Evolutionary conservation across 2,797 vertebrate species (phyloP).

Genomic region (Halcyon leucocephala): DNA sequence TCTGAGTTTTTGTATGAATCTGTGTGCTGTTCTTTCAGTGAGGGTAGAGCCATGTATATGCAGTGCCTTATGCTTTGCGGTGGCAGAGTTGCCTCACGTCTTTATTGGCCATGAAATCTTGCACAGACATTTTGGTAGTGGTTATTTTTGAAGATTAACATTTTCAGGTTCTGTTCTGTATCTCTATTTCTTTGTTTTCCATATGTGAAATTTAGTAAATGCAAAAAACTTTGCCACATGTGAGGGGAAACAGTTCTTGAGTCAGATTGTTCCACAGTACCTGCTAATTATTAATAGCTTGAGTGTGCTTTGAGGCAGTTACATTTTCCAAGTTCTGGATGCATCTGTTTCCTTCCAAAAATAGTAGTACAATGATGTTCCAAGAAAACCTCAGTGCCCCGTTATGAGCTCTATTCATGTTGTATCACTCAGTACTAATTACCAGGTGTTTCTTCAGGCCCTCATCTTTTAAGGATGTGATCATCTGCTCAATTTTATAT

Average conservation of each 20-base stretch:
- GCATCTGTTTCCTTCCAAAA: slow-evolving; percentile 38
- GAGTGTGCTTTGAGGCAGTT: not conserved
- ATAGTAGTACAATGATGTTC: not conserved
- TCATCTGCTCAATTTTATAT: slow-evolving; percentile 33
- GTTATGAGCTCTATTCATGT: not conserved
- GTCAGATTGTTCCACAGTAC: not conserved
- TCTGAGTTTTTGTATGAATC: not conserved
- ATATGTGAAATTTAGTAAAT: not conserved
- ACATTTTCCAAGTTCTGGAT: not conserved
- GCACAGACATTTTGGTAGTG: not conserved
- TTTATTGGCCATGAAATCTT: not conserved
- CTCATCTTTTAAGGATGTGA: not conserved
- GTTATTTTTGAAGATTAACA: not conserved
- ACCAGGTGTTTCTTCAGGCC: slow-evolving; percentile 27
- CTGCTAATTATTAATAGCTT: not conserved
- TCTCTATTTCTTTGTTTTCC: not conserved
- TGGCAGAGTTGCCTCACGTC: not conserved
- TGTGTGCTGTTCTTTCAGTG: not conserved
- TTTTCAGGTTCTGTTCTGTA: not conserved
- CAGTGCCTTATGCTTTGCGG: not conserved
- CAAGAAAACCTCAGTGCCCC: not conserved
- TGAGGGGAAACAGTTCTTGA: not conserved
- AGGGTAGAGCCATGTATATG: accelerated
- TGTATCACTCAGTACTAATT: slow-evolving; percentile 40
- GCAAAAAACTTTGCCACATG: not conserved